Base-by-base conservation (phyloP, 2,888 invertebrate species). In the Nemoura dubitans region DNA sequence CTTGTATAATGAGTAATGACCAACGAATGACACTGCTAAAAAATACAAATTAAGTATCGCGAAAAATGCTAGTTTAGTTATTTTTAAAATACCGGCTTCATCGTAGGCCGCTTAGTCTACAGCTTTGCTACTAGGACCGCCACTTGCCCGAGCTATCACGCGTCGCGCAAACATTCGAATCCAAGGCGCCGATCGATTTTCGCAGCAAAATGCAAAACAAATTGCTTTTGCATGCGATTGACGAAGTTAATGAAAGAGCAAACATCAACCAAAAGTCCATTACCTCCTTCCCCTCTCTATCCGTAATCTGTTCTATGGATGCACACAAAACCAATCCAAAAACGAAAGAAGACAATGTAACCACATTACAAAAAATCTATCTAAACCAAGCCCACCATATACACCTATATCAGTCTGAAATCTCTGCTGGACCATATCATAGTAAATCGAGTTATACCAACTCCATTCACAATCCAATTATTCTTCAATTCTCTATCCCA, bases 381-480 rank as follows among this genome's bases (percentile, higher is more conserved):
- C 81, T 28, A 28, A 26, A 80, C n/a, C n/a, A n/a, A n/a, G 3
- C 27, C 81, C 81, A 30, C 81, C 26, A 5, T 30, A 28, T 30
- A 28, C 2, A 81, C 80, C 14, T 27, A 27, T 25, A 36, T 36
- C 36, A 36, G 26, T 85, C 86, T 86, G 87, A 82, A 86, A 87
- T 83, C 88, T 80, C 88, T 88, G 86, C 88, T 88, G 86, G 87
- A 87, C 87, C 88, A 87, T 88, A 88, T 88, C 88, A 88, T 88
- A 80, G 84, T 86, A 87, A 87, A 88, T 84, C 85, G 43, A 86
- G 87, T 88, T 88, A 88, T 43, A 42, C 42, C 76, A 27, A 77
- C 84, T 88, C 87, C 86, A 86, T 10, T 77, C 82, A 29, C 86
- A 30, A 88, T 87, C 86, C 87, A 87, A 88, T 88, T 88, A 88